A percentile compares a stretch with the other conserved stretches of the same genome.
phyloP scores from a whole-genome alignment of 2,113 vertebrate species.

The Oncorhynchus mykiss region DNA sequence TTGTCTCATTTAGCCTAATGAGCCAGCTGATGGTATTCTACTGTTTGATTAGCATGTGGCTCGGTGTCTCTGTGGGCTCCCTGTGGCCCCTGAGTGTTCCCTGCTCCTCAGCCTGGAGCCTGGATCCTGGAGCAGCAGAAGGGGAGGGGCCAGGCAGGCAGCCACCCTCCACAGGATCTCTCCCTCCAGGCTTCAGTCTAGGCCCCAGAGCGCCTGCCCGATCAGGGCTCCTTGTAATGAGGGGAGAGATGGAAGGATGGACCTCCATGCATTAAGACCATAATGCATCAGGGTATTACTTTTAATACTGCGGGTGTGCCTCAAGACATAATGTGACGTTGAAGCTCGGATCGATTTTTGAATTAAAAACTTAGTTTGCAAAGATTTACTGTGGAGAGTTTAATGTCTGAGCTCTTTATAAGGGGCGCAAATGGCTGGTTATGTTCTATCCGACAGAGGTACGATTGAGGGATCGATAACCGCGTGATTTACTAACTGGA shows the following conservation, averaged over 20 bases:
- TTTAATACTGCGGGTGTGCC: conserved; percentile 68
- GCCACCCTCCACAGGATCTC: neutral
- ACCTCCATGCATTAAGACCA: conserved; percentile 59
- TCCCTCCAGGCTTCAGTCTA: conserved; percentile 34
- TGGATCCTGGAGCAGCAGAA: conserved; percentile 1
- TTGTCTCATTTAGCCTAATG: conserved; percentile 59
- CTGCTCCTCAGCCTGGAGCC: conserved; percentile 17
- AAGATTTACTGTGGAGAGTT: conserved; percentile 81
- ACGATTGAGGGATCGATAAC: conserved; percentile 81
- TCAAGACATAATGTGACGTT: conserved; percentile 77
- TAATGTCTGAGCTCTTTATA: conserved; percentile 79
- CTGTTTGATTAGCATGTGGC: conserved; percentile 60
- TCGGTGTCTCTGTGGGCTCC: conserved; percentile 38
- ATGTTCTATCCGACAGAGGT: conserved; percentile 80
- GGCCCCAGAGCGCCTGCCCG: neutral
- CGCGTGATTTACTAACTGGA: conserved; percentile 83
- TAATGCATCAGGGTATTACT: conserved; percentile 69
- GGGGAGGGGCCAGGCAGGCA: conserved; percentile 26
- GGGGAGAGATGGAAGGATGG: conserved; percentile 49
- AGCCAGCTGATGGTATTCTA: conserved; percentile 60
- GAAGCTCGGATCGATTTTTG: conserved; percentile 77
- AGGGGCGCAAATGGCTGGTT: conserved; percentile 80
- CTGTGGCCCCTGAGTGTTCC: neutral
- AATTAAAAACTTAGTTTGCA: conserved; percentile 85
- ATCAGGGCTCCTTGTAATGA: conserved; percentile 27